phyloP scores from a whole-genome alignment of 2,797 vertebrate genomes.

The Rachycentron canadum region DNA sequence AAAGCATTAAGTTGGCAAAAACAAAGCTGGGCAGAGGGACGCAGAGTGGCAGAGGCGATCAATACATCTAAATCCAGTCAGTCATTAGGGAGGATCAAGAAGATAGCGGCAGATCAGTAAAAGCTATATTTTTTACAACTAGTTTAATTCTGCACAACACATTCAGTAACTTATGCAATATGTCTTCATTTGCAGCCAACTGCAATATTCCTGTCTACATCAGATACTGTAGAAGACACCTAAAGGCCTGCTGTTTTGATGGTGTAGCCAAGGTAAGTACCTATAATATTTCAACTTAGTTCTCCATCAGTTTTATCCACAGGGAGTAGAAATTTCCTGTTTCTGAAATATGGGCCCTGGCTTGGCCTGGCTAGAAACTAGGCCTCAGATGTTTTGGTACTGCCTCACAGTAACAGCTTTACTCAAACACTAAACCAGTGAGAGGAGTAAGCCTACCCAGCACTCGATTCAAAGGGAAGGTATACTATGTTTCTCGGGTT shows the following conservation, averaged over 20 bases:
- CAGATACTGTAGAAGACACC: not conserved
- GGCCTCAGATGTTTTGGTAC: conserved; percentile 3
- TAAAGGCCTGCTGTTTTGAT: not conserved
- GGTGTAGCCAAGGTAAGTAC: conserved; percentile 18
- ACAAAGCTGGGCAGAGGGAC: conserved; percentile 34
- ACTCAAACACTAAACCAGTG: conserved; percentile 7
- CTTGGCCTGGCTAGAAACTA: not conserved
- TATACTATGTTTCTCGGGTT: not conserved
- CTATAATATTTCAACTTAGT: conserved; percentile 4
- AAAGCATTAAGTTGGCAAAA: conserved; percentile 50
- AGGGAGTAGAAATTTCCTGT: not conserved
- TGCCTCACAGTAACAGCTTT: not conserved
- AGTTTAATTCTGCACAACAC: conserved; percentile 9
- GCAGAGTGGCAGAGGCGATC: conserved; percentile 28
- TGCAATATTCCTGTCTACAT: not conserved
- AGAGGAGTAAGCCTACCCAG: not conserved
- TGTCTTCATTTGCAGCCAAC: not conserved
- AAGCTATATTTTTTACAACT: conserved; percentile 6
- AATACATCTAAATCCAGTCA: conserved; percentile 47
- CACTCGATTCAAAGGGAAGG: not conserved
- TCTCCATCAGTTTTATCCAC: conserved; percentile 1
- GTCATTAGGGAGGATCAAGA: conserved; percentile 13
- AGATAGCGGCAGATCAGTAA: conserved; percentile 14
- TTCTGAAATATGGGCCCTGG: conserved; percentile 1
- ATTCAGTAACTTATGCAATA: not conserved